Percentiles rank a stretch among this genome's conserved stretches.
phyloP scores from a whole-genome alignment of 64 coral and sea anemone species.

The Catalaphyllia jardinei region DNA sequence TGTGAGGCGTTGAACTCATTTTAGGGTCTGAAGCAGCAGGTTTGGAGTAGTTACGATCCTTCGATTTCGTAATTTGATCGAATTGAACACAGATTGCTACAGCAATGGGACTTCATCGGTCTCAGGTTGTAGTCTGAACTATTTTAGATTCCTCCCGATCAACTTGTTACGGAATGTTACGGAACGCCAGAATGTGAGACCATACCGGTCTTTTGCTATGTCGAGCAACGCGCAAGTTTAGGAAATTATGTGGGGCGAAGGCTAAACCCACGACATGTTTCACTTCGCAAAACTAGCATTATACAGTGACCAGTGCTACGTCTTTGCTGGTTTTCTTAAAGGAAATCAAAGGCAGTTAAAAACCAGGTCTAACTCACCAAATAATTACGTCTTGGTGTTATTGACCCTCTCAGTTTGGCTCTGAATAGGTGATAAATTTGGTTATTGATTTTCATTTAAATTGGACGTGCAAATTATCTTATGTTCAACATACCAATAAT shows the following conservation, averaged over 20 bases:
- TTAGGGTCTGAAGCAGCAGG: not conserved
- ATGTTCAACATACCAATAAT: not conserved
- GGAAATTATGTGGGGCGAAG: not conserved
- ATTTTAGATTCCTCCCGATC: too few species aligned
- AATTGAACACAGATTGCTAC: too few species aligned
- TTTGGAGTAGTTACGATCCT: constrained; percentile 42
- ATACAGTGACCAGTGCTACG: not conserved
- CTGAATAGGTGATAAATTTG: not conserved
- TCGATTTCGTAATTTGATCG: too few species aligned
- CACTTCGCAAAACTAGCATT: not conserved
- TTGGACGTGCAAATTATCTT: not conserved
- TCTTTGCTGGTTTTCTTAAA: not conserved
- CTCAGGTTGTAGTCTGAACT: too few species aligned
- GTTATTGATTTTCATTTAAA: not conserved
- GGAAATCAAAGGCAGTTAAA: not conserved
- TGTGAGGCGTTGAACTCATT: not conserved
- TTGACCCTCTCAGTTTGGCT: not conserved
- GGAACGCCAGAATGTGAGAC: not conserved
- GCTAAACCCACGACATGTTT: not conserved
- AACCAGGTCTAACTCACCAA: not conserved
- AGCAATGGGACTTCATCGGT: too few species aligned
- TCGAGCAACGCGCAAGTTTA: not conserved
- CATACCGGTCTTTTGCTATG: not conserved
- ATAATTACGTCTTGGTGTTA: too few species aligned
- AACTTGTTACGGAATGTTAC: too few species aligned